phyloP scores from a whole-genome alignment of 2,888 invertebrate species.

The Drosophila nr. perissopoda region DNA sequence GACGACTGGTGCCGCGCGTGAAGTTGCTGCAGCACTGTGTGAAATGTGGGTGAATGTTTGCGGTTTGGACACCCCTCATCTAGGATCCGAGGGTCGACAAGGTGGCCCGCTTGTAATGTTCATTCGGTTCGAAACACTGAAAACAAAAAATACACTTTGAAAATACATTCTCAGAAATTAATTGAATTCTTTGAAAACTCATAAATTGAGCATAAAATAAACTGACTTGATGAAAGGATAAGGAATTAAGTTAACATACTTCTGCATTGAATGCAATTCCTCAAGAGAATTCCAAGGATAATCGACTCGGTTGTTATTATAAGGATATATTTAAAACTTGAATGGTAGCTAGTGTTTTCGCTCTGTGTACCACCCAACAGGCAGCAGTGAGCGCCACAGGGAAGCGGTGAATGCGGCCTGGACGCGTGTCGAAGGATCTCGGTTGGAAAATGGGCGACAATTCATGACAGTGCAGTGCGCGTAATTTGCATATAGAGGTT shows the following conservation, averaged over 20 bases:
- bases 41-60: slow-evolving; percentile 54
- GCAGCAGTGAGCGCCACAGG: not conserved
- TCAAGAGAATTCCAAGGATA: not conserved
- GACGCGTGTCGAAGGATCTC: slow-evolving; percentile 77
- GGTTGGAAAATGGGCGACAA: slow-evolving; percentile 80
- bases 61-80: slow-evolving; percentile 26
- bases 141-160: not conserved
- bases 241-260: not conserved
- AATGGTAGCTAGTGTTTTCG: not conserved
- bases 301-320: not conserved
- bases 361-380: not conserved
- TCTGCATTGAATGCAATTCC: not conserved
- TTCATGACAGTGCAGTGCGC: slow-evolving; percentile 77
- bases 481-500: slow-evolving; percentile 77
- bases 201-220: not conserved
- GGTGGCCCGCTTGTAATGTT: slow-evolving; percentile 32
- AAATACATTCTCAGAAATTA: not conserved
- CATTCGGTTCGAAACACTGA: slow-evolving; percentile 26
- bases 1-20: slow-evolving; percentile 40
- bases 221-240: not conserved
- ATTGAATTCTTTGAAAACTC: not conserved
- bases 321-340: not conserved
- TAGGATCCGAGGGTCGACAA: slow-evolving; percentile 15
- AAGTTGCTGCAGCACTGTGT: slow-evolving; percentile 28
- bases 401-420: slow-evolving; percentile 22